phyloP scores from a whole-genome alignment of 2,888 invertebrate species.

The Leptopilina myrica region DNA sequence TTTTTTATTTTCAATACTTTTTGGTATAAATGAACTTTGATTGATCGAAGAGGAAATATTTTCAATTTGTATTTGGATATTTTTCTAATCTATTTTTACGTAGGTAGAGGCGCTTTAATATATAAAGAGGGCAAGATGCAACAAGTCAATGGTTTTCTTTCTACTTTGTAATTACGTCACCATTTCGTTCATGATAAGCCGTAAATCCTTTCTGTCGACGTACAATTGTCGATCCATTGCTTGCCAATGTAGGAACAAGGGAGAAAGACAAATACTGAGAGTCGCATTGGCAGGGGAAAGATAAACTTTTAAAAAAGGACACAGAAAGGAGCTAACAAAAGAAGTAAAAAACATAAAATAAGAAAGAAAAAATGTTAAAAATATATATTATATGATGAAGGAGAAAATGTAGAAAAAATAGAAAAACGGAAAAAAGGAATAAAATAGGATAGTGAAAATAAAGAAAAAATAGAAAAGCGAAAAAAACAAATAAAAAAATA shows the following conservation, averaged over 20 bases:
- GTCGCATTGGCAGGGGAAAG: conserved; percentile 19
- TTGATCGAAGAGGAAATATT: too few relatives aligned
- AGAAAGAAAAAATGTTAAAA: conserved; percentile 12
- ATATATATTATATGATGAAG: background rate
- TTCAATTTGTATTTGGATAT: too few relatives aligned
- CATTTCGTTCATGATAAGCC: conserved; percentile 28
- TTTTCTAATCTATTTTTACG: too few relatives aligned
- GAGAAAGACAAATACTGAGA: conserved; percentile 26
- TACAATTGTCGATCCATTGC: conserved; percentile 34
- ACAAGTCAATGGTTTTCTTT: conserved; percentile 27
- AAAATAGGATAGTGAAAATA: too few relatives aligned
- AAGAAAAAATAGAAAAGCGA: too few relatives aligned
- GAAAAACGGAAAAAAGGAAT: too few relatives aligned
- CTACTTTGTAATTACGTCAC: conserved; percentile 30
- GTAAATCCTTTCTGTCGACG: conserved; percentile 31
- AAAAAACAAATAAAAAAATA: too few relatives aligned
- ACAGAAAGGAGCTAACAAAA: too few relatives aligned
- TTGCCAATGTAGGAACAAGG: conserved; percentile 30
- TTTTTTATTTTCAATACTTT: too few relatives aligned
- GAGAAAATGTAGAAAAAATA: conserved; percentile 5
- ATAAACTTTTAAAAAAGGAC: background rate
- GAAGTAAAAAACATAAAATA: background rate
- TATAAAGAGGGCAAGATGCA: too few relatives aligned
- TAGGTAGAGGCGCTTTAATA: too few relatives aligned
- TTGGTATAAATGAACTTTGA: too few relatives aligned